phyloP scores from a whole-genome alignment of 2,113 vertebrate genomes.

The Panthera uncia region DNA sequence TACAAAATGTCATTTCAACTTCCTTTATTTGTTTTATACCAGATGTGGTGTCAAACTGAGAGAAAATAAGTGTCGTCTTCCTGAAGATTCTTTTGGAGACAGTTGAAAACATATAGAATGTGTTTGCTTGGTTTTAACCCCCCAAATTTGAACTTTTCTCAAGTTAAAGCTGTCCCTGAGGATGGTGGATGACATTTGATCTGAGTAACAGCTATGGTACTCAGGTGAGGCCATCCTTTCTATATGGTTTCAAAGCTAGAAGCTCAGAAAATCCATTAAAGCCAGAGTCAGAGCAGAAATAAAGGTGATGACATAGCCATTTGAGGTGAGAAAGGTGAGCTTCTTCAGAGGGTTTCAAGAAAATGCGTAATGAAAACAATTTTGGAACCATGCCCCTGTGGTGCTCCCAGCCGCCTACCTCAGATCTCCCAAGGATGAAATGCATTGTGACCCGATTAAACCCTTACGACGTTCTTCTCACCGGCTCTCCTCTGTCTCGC shows the following conservation, averaged over 20 bases:
- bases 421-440: slow-evolving; percentile 75
- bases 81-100: slow-evolving; percentile 68
- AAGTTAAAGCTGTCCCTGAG: slow-evolving; percentile 56
- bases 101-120: slow-evolving; percentile 65
- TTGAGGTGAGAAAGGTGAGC: slow-evolving; percentile 76
- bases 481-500: neutral
- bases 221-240: slow-evolving; percentile 66
- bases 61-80: slow-evolving; percentile 21
- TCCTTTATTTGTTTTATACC: slow-evolving; percentile 62
- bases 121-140: slow-evolving; percentile 59
- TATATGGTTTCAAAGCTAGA: slow-evolving; percentile 57
- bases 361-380: slow-evolving; percentile 78
- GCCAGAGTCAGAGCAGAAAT: slow-evolving; percentile 71
- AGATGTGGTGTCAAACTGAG: neutral
- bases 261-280: slow-evolving; percentile 79
- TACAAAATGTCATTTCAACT: slow-evolving; percentile 58
- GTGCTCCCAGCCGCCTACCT: slow-evolving; percentile 64
- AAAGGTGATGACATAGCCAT: slow-evolving; percentile 57
- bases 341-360: slow-evolving; percentile 73
- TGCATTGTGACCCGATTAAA: slow-evolving; percentile 76
- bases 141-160: slow-evolving; percentile 66
- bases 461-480: neutral
- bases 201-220: slow-evolving; percentile 53
- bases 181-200: slow-evolving; percentile 71
- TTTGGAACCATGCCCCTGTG: slow-evolving; percentile 62